Conservation (phyloP, 2,888 invertebrate genomes). For the Calameuta filiformis region DNA sequence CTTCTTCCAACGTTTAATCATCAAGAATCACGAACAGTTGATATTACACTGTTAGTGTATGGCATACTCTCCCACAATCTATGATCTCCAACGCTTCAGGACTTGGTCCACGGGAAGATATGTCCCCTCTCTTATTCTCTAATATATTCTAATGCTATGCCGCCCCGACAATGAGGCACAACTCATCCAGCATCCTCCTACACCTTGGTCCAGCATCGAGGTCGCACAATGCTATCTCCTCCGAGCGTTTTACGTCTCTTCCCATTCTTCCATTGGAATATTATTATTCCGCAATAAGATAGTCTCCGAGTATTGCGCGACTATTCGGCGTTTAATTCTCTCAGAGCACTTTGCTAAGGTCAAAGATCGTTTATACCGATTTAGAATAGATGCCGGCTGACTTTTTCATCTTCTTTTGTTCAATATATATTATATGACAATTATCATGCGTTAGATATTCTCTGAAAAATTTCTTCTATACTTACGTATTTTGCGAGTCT, state of each 20-base stretch:
- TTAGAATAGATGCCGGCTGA: not conserved
- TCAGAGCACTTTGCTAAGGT: not conserved
- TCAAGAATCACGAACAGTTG: constrained; percentile 20
- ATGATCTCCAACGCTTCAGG: constrained; percentile 28
- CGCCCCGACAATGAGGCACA: constrained; percentile 65
- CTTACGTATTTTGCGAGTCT: not conserved
- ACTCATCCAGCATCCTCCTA: constrained; percentile 59
- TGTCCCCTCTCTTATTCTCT: constrained; percentile 31
- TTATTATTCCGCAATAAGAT: constrained; percentile 1
- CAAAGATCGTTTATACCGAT: not conserved
- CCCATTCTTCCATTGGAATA: constrained; percentile 17
- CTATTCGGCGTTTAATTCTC: not conserved
- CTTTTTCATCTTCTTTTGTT: not conserved
- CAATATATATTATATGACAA: not conserved
- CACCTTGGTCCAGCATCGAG: constrained; percentile 31
- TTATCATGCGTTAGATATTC: not conserved
- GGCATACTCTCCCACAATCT: constrained; percentile 7
- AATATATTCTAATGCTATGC: constrained; percentile 64
- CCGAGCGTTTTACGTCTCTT: constrained; percentile 25
- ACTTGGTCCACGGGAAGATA: constrained; percentile 16
- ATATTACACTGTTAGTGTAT: not conserved
- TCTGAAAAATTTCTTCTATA: not conserved
- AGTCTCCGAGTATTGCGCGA: not conserved
- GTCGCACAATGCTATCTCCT: constrained; percentile 33
- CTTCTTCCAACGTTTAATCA: constrained; percentile 24